Conservation (phyloP, 23 tunicate genomes). For the Styela plicata region DNA sequence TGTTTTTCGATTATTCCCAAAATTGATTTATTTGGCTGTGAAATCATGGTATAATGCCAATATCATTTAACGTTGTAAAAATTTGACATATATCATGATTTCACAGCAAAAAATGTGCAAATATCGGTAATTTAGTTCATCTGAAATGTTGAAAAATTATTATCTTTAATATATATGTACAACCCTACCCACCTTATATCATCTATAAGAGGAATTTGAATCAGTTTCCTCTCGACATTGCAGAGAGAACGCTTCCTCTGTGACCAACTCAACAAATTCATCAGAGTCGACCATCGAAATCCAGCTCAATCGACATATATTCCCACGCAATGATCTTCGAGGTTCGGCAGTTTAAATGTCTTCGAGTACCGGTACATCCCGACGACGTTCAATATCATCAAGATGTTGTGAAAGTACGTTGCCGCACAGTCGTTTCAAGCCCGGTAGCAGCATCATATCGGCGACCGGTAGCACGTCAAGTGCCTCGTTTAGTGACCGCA, state of each 20-base stretch:
- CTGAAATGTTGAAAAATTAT: too few relatives aligned
- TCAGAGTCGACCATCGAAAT: constrained; percentile 34
- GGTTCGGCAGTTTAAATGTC: constrained; percentile 2
- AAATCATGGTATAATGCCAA: too few relatives aligned
- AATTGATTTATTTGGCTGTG: too few relatives aligned
- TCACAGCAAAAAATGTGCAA: too few relatives aligned
- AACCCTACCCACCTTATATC: constrained; percentile 55
- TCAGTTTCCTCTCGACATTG: constrained; percentile 35
- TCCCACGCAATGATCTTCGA: constrained; percentile 34
- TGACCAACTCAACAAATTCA: constrained; percentile 36
- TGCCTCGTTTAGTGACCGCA: constrained; percentile 7
- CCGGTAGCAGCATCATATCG: constrained; percentile 44
- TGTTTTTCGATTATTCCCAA: too few relatives aligned
- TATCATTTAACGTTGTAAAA: too few relatives aligned
- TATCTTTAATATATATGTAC: too few relatives aligned
- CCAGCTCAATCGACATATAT: constrained; percentile 35
- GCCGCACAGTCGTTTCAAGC: constrained; percentile 39
- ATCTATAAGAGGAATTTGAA: constrained; percentile 52
- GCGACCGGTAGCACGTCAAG: constrained; percentile 30
- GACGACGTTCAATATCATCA: constrained; percentile 1
- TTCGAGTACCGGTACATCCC: constrained; percentile 8
- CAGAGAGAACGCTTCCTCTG: constrained; percentile 35
- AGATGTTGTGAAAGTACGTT: constrained; percentile 17
- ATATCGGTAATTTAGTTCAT: too few relatives aligned
- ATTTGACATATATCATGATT: too few relatives aligned